Conservation (phyloP, 2,113 vertebrate species). For the Tympanuchus pallidicinctus region DNA sequence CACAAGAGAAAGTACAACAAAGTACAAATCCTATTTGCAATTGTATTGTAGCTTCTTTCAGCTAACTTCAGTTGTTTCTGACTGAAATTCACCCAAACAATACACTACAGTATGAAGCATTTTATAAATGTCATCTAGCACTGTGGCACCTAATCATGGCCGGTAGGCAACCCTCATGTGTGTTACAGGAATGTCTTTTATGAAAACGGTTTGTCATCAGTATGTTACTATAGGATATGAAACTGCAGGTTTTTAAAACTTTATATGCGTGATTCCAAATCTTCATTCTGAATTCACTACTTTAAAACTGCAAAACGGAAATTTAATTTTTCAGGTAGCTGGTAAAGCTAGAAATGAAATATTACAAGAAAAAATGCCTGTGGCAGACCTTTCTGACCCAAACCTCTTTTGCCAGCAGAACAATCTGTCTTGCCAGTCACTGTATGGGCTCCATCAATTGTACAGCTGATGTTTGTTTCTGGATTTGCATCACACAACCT, state of each 20-base stretch:
- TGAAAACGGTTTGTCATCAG: constrained; percentile 41
- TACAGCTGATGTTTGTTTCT: constrained; percentile 74
- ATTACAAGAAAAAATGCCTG: constrained; percentile 75
- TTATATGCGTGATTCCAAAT: constrained; percentile 46
- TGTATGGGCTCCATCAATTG: constrained; percentile 68
- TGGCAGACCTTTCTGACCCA: constrained; percentile 72
- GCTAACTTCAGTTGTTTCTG: constrained; percentile 36
- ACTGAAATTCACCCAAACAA: constrained; percentile 54
- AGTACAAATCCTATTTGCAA: constrained; percentile 33
- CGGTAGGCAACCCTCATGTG: neutral
- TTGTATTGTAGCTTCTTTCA: constrained; percentile 46
- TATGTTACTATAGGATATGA: constrained; percentile 40
- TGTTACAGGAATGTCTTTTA: neutral
- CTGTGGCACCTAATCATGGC: neutral
- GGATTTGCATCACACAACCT: constrained; percentile 73
- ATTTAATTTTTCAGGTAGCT: constrained; percentile 72
- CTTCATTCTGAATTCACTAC: constrained; percentile 68
- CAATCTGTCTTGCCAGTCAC: constrained; percentile 77
- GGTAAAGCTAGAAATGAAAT: constrained; percentile 77
- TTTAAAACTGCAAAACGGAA: constrained; percentile 70
- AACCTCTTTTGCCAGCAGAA: constrained; percentile 63
- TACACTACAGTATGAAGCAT: neutral
- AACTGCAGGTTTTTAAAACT: constrained; percentile 53
- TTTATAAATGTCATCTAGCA: constrained; percentile 34
- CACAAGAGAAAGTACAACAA: neutral